phyloP scores from a whole-genome alignment of 2,888 invertebrate genomes.

The Ennomos erosarius region DNA sequence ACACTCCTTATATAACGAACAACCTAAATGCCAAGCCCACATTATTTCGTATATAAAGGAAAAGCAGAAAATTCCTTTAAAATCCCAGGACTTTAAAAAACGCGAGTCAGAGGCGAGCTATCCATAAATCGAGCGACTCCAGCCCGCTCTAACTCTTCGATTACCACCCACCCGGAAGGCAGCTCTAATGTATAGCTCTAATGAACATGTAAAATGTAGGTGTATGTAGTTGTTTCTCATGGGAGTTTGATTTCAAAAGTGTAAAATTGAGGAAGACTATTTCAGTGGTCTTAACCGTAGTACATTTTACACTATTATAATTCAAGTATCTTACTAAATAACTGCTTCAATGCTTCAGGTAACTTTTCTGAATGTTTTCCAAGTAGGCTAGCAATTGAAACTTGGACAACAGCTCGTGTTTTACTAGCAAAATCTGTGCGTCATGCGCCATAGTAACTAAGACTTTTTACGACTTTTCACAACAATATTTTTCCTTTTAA shows the following conservation, averaged over 20 bases:
- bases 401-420: constrained; percentile 8
- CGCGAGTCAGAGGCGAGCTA: constrained; percentile 11
- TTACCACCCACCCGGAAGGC: constrained; percentile 61
- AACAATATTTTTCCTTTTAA: constrained; percentile 33
- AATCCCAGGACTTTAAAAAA: constrained; percentile 11
- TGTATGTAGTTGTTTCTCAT: constrained; percentile 23
- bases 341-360: background rate
- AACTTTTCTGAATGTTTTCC: background rate
- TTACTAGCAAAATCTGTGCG: constrained; percentile 1
- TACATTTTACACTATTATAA: too few relatives aligned
- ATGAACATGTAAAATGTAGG: constrained; percentile 50
- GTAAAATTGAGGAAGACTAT: too few relatives aligned
- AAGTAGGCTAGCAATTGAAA: background rate
- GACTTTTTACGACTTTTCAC: constrained; percentile 35
- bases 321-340: too few relatives aligned
- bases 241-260: constrained; percentile 3
- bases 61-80: constrained; percentile 11
- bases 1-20: too few relatives aligned
- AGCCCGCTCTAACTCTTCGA: constrained; percentile 66
- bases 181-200: constrained; percentile 32
- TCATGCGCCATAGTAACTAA: constrained; percentile 28
- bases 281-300: too few relatives aligned
- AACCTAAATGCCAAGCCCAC: too few relatives aligned
- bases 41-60: constrained; percentile 1
- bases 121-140: constrained; percentile 24